Conservation (phyloP, 2,797 vertebrate species). For the Pangasius krempfi region DNA sequence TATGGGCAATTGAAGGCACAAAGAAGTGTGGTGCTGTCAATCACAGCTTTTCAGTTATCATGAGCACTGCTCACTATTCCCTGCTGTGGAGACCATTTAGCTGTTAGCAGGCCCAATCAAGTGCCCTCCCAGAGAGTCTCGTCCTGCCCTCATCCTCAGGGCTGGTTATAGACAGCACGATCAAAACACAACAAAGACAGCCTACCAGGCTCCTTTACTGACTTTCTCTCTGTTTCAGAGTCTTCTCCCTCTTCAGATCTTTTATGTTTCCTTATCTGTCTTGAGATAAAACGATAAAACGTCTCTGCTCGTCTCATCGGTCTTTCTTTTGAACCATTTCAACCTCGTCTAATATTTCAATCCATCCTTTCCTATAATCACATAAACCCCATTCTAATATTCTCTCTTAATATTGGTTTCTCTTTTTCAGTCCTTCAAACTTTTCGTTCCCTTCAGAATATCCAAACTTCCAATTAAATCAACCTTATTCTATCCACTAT, state of each 20-base stretch:
- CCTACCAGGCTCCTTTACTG: neutral
- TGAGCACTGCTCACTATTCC: constrained; percentile 11
- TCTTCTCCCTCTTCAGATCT: no score
- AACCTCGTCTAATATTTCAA: constrained; percentile 5
- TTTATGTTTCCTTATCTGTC: neutral
- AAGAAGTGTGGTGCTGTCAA: constrained; percentile 18
- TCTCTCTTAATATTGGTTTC: neutral
- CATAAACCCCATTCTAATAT: constrained; percentile 1
- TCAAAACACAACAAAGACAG: constrained; percentile 51
- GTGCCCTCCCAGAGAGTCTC: constrained; percentile 42
- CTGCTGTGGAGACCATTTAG: constrained; percentile 46
- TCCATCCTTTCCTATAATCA: neutral
- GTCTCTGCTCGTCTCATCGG: neutral
- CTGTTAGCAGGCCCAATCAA: constrained; percentile 43
- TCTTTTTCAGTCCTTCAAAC: neutral
- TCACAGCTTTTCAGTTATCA: constrained; percentile 32
- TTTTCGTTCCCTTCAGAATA: neutral
- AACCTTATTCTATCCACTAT: neutral
- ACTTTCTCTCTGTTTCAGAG: neutral
- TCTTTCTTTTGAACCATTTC: neutral
- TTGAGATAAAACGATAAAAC: neutral
- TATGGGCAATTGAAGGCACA: neutral
- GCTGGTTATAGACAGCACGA: constrained; percentile 41
- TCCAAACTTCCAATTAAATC: constrained; percentile 16
- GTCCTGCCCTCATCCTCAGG: constrained; percentile 48